Conservation (phyloP, 2,888 invertebrate species). For the Drosophila acutilabella region DNA sequence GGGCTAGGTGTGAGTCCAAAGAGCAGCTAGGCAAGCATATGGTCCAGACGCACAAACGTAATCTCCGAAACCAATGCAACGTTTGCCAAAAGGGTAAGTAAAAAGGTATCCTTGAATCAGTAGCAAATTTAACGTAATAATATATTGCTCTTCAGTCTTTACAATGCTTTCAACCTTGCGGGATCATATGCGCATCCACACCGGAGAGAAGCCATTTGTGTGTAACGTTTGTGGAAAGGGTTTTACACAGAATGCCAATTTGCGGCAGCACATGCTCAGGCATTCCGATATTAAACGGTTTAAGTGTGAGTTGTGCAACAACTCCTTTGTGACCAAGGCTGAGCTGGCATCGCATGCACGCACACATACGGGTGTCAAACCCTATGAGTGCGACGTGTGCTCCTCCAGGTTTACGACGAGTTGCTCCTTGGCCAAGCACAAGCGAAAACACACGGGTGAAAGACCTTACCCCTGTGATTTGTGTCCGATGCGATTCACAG, state of each 20-base stretch:
- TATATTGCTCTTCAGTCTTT: conserved; percentile 75
- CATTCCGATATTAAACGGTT: conserved; percentile 86
- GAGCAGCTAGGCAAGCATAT: conserved; percentile 85
- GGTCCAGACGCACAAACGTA: conserved; percentile 84
- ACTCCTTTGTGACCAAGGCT: conserved; percentile 85
- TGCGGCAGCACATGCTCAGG: conserved; percentile 87
- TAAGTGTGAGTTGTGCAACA: conserved; percentile 85
- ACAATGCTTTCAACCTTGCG: conserved; percentile 87
- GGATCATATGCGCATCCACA: conserved; percentile 87
- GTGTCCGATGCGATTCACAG: conserved; percentile 87
- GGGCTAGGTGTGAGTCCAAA: conserved; percentile 84
- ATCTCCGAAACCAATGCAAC: conserved; percentile 86
- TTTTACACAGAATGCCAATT: conserved; percentile 87
- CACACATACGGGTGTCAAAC: conserved; percentile 88
- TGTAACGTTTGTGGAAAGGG: conserved; percentile 87
- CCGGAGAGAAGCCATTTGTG: conserved; percentile 87
- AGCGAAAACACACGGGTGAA: conserved; percentile 87
- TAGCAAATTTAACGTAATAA: background rate
- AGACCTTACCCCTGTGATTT: conserved; percentile 87
- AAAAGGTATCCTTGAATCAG: background rate
- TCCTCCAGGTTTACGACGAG: conserved; percentile 87
- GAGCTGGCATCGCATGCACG: conserved; percentile 87
- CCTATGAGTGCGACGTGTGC: conserved; percentile 87
- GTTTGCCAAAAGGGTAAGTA: conserved; percentile 80
- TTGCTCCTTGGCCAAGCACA: conserved; percentile 87